Base-by-base conservation (phyloP, 2,888 invertebrate genomes). In the Augochlorella aurata region DNA sequence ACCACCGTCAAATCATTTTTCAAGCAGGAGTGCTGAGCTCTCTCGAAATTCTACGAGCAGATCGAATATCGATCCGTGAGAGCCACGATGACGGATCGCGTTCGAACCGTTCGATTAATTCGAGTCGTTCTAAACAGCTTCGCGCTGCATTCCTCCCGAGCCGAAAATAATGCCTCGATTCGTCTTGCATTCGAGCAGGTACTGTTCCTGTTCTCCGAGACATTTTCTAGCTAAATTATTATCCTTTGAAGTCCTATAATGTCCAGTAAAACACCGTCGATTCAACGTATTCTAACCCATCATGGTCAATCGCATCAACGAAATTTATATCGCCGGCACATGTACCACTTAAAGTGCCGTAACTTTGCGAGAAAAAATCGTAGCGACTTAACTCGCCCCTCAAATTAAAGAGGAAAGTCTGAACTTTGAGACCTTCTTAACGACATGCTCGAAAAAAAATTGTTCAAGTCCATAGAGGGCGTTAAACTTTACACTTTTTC, bases 21-120 rank as follows among this genome's bases (percentile, higher is more conserved):
- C 79, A 72, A 52, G 24, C 54, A 66, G 49, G 24, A 76, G 21
- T 63, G 79, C 77, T 72, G 79, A 80, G 75, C 50, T 70, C 63
- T 54, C 66, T 21, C 44, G 67, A 67, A 50, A 72, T 58, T 79
- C 54, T 52, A 14, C 61, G 75, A 66, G 61, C 44, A 54, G 54
- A 54, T 67, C 21, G 49, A 38, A 54, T 67, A 52, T 76, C 61
- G 76, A 61, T 52, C 38, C 38, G 38, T 21, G 49, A 3, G 70
- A 29, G 69, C 45, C 54, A 54, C 54, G 21, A 54, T 54, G 21
- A 54, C 10, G 54, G 21, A 54, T 54, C 54, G 21, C 12, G 21
- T 54, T 54, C 21, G 54, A 54, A 54, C 21, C 38, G 38, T 38
- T 21, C 54, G 54, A 54, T 54, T 54, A 54, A 54, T 54, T 54